Percentiles rank a stretch among this genome's conserved stretches.
These are phyloP conservation scores for Tubulanus polymorphus DNA, from an alignment of 2,888 invertebrate species.

Conservation along the genomic window DNA sequence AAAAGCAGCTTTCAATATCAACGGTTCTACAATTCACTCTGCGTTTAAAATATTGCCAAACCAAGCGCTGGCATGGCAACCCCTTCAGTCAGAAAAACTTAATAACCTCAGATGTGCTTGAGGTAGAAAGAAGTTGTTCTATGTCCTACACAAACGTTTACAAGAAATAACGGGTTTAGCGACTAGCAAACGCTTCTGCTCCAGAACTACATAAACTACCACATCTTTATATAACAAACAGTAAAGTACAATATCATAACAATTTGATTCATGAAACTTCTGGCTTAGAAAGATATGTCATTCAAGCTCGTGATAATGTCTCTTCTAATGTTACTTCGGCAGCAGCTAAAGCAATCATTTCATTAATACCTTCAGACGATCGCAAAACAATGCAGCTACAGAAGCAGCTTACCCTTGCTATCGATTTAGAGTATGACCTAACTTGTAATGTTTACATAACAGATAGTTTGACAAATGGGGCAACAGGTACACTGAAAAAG, in stretches of 20 bases:
- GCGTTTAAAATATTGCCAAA: slow-evolving; percentile 13
- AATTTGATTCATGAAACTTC: background rate
- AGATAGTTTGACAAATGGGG: slow-evolving; percentile 21
- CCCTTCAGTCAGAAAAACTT: slow-evolving; percentile 5
- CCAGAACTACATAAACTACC: background rate
- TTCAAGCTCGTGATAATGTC: background rate
- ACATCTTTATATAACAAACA: background rate
- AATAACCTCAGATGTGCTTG: background rate
- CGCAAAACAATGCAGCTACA: background rate
- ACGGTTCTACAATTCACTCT: slow-evolving; percentile 16
- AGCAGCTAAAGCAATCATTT: background rate
- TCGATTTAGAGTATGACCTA: slow-evolving; percentile 1
- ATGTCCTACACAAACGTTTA: slow-evolving; percentile 2
- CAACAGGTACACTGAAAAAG: background rate
- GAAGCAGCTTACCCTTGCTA: background rate
- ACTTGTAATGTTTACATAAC: slow-evolving; percentile 17
- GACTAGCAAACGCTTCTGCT: background rate
- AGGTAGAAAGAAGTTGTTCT: slow-evolving; percentile 8
- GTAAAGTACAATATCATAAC: background rate
- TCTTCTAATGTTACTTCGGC: slow-evolving; percentile 11
- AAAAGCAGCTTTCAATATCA: slow-evolving; percentile 21
- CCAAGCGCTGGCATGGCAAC: slow-evolving; percentile 9
- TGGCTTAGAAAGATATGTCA: background rate
- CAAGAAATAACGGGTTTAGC: background rate
- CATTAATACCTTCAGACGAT: background rate